Evolutionary conservation across 2,888 invertebrate genomes (phyloP).

Genomic region (Helicoverpa assulta): DNA sequence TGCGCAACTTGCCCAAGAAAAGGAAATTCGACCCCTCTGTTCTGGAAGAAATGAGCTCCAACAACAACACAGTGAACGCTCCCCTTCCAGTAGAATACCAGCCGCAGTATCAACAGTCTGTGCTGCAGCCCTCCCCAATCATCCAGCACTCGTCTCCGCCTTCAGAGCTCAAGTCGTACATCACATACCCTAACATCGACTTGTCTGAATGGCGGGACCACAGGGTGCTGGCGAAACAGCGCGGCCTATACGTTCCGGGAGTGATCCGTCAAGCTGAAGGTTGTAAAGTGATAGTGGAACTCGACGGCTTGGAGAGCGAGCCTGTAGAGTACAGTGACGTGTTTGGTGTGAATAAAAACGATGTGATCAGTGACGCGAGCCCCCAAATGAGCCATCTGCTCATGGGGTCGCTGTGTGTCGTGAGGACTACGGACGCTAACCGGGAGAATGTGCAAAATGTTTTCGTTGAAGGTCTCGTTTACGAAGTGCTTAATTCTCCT

Average conservation of each 20-base stretch:
- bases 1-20: constrained; percentile 97
- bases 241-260: constrained; percentile 96
- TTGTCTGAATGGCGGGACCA: constrained; percentile 98
- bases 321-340: constrained; percentile 94
- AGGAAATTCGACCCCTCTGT: constrained; percentile 96
- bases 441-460: constrained; percentile 92
- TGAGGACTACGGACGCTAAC: constrained; percentile 91
- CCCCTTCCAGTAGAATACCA: constrained; percentile 78
- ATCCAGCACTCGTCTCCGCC: constrained; percentile 89
- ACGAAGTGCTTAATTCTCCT: constrained; percentile 85
- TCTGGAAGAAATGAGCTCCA: constrained; percentile 92
- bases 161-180: constrained; percentile 87
- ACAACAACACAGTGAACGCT: constrained; percentile 79
- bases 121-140: constrained; percentile 82
- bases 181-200: constrained; percentile 93
- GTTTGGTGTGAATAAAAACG: constrained; percentile 94
- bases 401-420: constrained; percentile 95
- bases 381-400: constrained; percentile 95
- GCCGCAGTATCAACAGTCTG: constrained; percentile 74
- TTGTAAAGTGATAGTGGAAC: constrained; percentile 94
- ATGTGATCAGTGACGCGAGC: constrained; percentile 98
- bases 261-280: constrained; percentile 94
- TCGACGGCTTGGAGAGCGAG: constrained; percentile 94
- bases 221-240: constrained; percentile 96
- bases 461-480: constrained; percentile 96